These are phyloP conservation scores for cat (Felis catus) DNA, from an alignment of 2,113 vertebrate species.

Conservation along the genomic window DNA sequence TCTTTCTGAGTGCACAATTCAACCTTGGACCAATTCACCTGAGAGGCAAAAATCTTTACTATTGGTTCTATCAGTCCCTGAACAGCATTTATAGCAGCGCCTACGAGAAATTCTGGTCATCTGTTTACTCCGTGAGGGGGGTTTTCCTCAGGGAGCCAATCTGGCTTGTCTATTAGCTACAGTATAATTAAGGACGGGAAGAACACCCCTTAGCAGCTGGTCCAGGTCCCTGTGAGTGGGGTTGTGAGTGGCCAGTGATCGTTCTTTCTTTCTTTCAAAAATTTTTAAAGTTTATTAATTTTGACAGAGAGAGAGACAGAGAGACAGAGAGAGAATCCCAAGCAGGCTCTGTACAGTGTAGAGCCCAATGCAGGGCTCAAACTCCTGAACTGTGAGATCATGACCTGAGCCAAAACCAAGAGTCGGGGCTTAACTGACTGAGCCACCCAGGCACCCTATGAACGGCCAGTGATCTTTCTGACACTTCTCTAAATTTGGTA, in stretches of 20 bases:
- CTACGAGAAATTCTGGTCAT: not conserved
- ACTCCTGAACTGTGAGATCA: no score
- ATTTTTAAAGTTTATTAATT: no score
- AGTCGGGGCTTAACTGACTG: no score
- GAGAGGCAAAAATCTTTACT: not conserved
- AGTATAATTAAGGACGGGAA: not conserved
- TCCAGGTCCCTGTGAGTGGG: not conserved
- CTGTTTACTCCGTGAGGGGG: not conserved
- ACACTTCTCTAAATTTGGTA: not conserved
- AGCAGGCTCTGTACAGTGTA: no score
- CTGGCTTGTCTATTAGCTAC: not conserved
- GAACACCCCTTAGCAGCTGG: not conserved
- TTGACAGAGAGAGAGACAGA: no score
- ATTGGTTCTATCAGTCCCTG: not conserved
- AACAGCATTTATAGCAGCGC: not conserved
- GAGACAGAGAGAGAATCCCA: no score
- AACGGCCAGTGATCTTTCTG: not conserved
- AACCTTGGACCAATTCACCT: not conserved
- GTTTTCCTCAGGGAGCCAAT: not conserved
- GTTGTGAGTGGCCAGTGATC: not conserved
- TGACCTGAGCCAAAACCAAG: no score
- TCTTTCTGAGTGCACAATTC: not conserved
- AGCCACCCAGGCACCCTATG: no score
- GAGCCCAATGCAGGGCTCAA: no score
- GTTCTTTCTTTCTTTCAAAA: not conserved